Base-by-base conservation (phyloP, 2,797 vertebrate species). In the Alosa sapidissima region DNA sequence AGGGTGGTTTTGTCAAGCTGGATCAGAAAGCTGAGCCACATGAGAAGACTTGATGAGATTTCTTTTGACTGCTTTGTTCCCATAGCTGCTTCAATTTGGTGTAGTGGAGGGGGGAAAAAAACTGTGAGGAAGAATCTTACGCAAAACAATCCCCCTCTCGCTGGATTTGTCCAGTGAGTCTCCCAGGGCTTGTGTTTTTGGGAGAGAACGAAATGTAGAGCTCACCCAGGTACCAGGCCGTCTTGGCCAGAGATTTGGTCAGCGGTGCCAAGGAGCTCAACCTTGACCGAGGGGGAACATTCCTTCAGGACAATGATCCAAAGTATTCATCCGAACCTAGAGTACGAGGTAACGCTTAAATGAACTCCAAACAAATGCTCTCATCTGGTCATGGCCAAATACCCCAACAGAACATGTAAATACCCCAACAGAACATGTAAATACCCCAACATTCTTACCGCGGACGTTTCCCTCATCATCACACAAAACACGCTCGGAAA, bases 11-110 rank as follows among this genome's bases (percentile, higher is more conserved):
- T 47, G 72, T 78, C 72, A 78, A 78, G 45, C 72, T 47, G 41
- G 72, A 78, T 78, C 36, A 78, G 72, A 45, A 45, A 45, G 72
- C 41, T 41, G 41, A 41, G 19, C 72, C 72, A 78, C 72, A 47
- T 47, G 14, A 78, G 72, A 78, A 19, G 72, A 45, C 72, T 78
- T 78, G 72, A 78, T 78, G 72, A 78, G 72, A 78, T 78, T 78
- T 78, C 14, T 78, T 78, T 78, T 78, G 72, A 47, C 72, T 19
- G 72, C 36, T 16, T 47, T 78, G 72, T 78, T 21, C 72, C 72
- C 72, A 78, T 78, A 78, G 72, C 72, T 21, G 41, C 72, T 47
- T 45, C 72, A 47, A 19, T 19, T 45, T 2, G 14, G 36, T 78
- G 72, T 78, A 47, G 19, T 28, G 14, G 33, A 36, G 36, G 41